These are phyloP conservation scores for Pocillopora damicornis DNA, from an alignment of 64 coral and sea anemone species.

Conservation along the genomic window DNA sequence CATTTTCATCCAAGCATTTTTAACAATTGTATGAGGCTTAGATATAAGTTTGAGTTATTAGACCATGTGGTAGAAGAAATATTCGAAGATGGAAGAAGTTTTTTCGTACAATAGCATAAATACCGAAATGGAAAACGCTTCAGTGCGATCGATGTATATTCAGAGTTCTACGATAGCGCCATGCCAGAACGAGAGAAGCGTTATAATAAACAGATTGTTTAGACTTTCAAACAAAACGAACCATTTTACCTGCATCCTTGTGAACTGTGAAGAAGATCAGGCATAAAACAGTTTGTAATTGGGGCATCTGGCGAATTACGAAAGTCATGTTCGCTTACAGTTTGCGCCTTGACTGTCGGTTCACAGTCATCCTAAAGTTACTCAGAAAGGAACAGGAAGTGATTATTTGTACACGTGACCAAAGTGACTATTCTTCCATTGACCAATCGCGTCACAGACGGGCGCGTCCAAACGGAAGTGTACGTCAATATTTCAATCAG, in stretches of 20 bases:
- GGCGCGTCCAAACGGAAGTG: conserved; percentile 10
- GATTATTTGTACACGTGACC: conserved; percentile 66
- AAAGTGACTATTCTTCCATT: conserved; percentile 31
- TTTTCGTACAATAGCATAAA: neutral
- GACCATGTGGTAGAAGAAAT: neutral
- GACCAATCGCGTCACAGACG: conserved; percentile 47
- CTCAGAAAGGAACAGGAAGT: neutral
- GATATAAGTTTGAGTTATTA: neutral
- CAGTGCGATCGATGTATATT: neutral
- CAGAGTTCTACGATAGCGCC: neutral
- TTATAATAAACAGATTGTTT: neutral
- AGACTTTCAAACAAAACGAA: neutral
- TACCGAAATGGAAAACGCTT: neutral
- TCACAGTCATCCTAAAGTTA: neutral
- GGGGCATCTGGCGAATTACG: neutral
- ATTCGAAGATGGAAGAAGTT: neutral
- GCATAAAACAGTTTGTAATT: neutral
- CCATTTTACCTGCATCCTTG: neutral
- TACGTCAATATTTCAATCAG: neutral
- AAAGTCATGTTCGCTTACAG: neutral
- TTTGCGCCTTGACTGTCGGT: neutral
- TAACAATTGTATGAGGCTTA: neutral
- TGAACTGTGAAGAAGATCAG: neutral
- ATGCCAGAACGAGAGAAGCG: too few relatives aligned
- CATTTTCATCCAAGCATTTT: neutral